Conservation (phyloP, 2,797 vertebrate species). For the Echiichthys vipera region DNA sequence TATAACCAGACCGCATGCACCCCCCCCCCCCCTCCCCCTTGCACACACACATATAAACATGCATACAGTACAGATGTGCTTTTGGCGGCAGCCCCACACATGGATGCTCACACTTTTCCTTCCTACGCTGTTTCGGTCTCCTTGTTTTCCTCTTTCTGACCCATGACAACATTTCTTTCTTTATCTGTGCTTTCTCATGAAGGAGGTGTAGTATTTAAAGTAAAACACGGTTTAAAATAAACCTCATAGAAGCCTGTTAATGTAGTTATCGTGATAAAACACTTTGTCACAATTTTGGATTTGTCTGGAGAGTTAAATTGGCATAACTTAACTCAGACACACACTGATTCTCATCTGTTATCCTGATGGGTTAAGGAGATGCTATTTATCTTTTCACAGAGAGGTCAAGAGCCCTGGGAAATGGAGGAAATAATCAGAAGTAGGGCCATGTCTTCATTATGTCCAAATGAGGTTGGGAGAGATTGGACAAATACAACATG, state of each 20-base stretch:
- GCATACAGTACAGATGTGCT: slow-evolving; percentile 49
- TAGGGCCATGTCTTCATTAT: slow-evolving; percentile 82
- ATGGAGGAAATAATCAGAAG: slow-evolving; percentile 73
- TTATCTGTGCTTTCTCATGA: slow-evolving; percentile 14
- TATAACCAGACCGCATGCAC: slow-evolving; percentile 62
- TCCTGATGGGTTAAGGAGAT: slow-evolving; percentile 72
- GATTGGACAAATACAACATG: slow-evolving; percentile 83
- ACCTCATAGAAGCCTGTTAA: slow-evolving; percentile 4
- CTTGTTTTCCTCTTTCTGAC: slow-evolving; percentile 41
- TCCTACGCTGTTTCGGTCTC: slow-evolving; percentile 6
- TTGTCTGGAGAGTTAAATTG: slow-evolving; percentile 56
- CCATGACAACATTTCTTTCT: slow-evolving; percentile 23
- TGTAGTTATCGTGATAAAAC: slow-evolving; percentile 21
- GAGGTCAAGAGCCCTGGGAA: slow-evolving; percentile 76
- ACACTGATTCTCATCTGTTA: slow-evolving; percentile 60
- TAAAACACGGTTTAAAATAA: not conserved
- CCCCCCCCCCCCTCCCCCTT: not conserved
- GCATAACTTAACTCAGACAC: slow-evolving; percentile 37
- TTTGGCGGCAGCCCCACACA: slow-evolving; percentile 54
- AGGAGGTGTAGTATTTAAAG: slow-evolving; percentile 7
- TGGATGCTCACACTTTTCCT: slow-evolving; percentile 34
- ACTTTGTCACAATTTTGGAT: slow-evolving; percentile 23
- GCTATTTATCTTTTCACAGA: slow-evolving; percentile 73
- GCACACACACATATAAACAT: slow-evolving; percentile 59
- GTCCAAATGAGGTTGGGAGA: slow-evolving; percentile 82